These are phyloP conservation scores for Pteropus rufus DNA, from an alignment of 2,797 vertebrate genomes.

Conservation along the genomic window DNA sequence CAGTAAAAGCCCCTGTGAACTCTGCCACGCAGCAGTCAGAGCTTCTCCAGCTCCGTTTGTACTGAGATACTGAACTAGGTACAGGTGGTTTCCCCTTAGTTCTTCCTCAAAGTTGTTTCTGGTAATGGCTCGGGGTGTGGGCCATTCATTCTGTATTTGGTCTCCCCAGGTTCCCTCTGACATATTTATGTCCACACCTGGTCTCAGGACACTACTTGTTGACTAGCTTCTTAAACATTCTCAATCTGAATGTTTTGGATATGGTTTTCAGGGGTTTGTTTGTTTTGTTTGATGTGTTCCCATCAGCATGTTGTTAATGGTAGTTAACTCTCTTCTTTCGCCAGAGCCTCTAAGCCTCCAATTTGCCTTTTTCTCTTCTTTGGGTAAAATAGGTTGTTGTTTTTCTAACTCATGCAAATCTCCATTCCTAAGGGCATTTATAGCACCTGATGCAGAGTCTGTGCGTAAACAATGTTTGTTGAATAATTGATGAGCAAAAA, in stretches of 20 bases:
- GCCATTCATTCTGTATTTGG: neutral
- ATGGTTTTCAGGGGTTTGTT: neutral
- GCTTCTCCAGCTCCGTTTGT: neutral
- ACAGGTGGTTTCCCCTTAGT: neutral
- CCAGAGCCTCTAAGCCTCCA: neutral
- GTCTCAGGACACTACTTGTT: neutral
- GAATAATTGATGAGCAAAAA: slow-evolving; percentile 58
- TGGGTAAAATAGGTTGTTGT: neutral
- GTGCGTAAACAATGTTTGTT: slow-evolving; percentile 41
- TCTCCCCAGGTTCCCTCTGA: neutral
- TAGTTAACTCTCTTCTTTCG: neutral
- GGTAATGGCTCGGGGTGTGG: neutral
- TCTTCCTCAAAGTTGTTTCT: neutral
- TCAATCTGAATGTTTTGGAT: neutral
- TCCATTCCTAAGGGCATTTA: slow-evolving; percentile 6
- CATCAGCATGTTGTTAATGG: neutral
- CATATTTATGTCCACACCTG: neutral
- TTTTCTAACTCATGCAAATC: slow-evolving; percentile 31
- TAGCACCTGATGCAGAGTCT: neutral
- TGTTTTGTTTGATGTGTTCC: neutral
- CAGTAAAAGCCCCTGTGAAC: accelerated
- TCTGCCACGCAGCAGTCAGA: neutral
- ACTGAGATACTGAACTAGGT: neutral
- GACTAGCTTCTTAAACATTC: neutral
- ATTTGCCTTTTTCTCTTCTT: neutral